Conservation (phyloP, 2,113 vertebrate genomes). For the Chamaea fasciata region DNA sequence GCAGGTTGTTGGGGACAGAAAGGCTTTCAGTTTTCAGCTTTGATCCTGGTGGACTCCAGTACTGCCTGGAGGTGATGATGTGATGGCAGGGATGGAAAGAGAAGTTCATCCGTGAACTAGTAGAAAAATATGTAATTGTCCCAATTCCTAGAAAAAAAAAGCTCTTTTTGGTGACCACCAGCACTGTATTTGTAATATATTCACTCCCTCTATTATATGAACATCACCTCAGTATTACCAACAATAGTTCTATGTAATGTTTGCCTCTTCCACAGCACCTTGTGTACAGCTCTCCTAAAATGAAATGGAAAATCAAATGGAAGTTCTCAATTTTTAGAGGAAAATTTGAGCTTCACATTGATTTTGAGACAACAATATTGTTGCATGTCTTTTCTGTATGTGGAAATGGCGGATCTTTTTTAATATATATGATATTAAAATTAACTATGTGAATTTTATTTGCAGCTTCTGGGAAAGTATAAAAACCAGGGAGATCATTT, state of each 20-base stretch:
- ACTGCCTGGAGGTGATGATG: not conserved
- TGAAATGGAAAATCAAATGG: not conserved
- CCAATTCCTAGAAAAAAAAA: not conserved
- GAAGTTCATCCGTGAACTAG: not conserved
- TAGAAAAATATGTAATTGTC: not conserved
- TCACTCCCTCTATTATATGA: not conserved
- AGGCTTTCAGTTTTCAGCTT: not conserved
- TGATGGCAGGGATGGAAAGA: not conserved
- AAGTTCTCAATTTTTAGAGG: not conserved
- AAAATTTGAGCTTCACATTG: not conserved
- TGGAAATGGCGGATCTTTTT: not conserved
- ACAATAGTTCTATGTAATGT: not conserved
- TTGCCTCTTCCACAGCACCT: not conserved
- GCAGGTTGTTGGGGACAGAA: not conserved
- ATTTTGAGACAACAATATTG: not conserved
- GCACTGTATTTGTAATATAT: not conserved
- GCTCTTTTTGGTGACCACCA: not conserved
- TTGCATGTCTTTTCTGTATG: not conserved
- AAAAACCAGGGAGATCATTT: not conserved
- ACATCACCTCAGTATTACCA: not conserved
- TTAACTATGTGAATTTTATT: not conserved
- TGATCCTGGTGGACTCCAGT: not conserved
- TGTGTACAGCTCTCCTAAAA: not conserved
- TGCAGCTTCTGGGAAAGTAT: not conserved
- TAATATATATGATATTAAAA: not conserved